Conservation (phyloP, 2,888 invertebrate genomes). For the Herminia tarsipennalis region DNA sequence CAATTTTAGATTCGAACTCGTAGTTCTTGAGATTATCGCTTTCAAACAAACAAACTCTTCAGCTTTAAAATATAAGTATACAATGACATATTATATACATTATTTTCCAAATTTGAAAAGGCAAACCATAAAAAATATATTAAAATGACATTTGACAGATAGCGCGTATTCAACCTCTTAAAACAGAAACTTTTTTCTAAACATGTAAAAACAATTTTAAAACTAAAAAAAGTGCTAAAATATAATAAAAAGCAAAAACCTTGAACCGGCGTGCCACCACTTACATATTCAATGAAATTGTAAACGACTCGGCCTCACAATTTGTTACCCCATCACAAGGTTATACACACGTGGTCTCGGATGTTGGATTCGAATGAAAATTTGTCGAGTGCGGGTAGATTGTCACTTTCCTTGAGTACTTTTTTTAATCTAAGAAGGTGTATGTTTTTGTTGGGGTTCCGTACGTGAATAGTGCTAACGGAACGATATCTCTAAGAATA, state of each 20-base stretch:
- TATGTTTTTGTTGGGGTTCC: too few species aligned
- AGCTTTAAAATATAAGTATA: too few species aligned
- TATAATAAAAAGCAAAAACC: slow-evolving; percentile 19
- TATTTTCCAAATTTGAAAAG: too few species aligned
- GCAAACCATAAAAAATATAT: too few species aligned
- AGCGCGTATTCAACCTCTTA: not conserved
- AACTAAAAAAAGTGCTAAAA: not conserved
- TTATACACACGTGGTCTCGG: slow-evolving; percentile 6
- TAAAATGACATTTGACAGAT: too few species aligned
- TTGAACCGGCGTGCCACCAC: slow-evolving; percentile 32
- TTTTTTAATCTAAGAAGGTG: too few species aligned
- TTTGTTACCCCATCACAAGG: slow-evolving; percentile 18
- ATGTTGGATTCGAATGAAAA: not conserved
- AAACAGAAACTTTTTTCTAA: not conserved
- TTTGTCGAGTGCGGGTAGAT: not conserved
- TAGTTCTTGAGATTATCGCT: too few species aligned
- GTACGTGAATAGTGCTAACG: too few species aligned
- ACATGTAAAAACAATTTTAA: not conserved
- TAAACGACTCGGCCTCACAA: slow-evolving; percentile 26
- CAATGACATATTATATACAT: too few species aligned
- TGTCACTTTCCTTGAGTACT: not conserved
- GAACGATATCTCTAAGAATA: too few species aligned
- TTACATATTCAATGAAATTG: slow-evolving; percentile 44
- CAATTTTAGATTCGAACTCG: too few species aligned
- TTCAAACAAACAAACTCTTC: too few species aligned